Evolutionary conservation across 2,797 vertebrate species (phyloP).

Genomic region (Fistularia tabacaria): DNA sequence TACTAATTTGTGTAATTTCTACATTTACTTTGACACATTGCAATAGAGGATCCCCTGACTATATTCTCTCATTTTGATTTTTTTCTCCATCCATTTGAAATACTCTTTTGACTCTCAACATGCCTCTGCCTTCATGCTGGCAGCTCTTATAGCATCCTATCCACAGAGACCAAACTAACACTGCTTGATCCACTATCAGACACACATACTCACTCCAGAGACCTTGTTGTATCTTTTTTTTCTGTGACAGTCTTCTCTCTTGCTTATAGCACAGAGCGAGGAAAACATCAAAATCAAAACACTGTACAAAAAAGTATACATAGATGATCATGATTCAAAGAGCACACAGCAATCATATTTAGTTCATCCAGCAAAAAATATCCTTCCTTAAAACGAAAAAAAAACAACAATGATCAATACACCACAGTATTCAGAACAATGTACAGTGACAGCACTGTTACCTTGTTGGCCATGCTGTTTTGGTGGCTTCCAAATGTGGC

Average conservation of each 20-base stretch:
- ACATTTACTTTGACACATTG: conserved; percentile 22
- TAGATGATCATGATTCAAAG: conserved; percentile 6
- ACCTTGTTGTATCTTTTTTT: conserved; percentile 43
- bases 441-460: neutral
- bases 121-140: conserved; percentile 49
- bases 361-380: neutral
- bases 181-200: conserved; percentile 15
- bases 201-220: conserved; percentile 18
- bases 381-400: conserved; percentile 17
- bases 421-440: neutral
- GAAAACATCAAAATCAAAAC: conserved; percentile 19
- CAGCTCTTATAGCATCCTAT: conserved; percentile 52
- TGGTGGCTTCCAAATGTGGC: conserved; percentile 28
- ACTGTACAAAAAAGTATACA: conserved; percentile 15
- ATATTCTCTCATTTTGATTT: conserved; percentile 2
- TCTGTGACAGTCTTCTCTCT: conserved; percentile 14
- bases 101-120: conserved; percentile 42
- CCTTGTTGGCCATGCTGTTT: too few relatives aligned
- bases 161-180: conserved; percentile 44
- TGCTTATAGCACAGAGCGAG: conserved; percentile 18
- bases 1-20: conserved; percentile 4
- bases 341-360: conserved; percentile 2
- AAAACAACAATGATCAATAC: neutral
- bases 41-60: conserved; percentile 10
- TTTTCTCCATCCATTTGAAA: conserved; percentile 19